Evolutionary conservation across 2,888 invertebrate genomes (phyloP), one percentile per base, ranked within the genome.

Genomic region (Trachelus troglodyta): DNA sequence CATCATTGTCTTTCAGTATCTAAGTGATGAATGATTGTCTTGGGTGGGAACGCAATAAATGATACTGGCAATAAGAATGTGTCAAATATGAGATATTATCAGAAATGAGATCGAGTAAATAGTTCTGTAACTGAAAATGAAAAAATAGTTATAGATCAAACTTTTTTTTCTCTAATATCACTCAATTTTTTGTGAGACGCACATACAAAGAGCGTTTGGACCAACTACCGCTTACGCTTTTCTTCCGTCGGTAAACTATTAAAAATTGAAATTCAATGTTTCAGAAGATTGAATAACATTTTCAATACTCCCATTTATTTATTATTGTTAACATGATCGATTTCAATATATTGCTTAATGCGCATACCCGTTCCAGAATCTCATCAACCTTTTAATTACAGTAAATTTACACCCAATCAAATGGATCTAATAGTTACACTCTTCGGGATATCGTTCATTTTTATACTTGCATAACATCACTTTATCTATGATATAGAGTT

Each of bases 361-460:
- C 56, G 2, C 23, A 56, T 23, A 56, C 23, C 56, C 23, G 23
- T 56, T 56, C 23, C 56, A 23, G 23, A 56, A 23, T 56, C 56
- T 56, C 56, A 56, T 56, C 23, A 56, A 56, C 2, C 56, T 56
- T 56, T 56, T 56, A 56, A 56, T 56, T 56, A 9, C 56, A 9
- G 56, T 23, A 56, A 23, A 56, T 56, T 56, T 56, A 23, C 23
- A 56, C 23, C 56, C 23, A 23, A 56, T 56, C 23, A 56, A 73
- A 34, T 23, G 23, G 31, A 76, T 75, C 56, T 56, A 23, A 23
- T 34, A 56, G 56, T 76, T 77, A 75, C 78, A 73, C 75, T 79
- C 78, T 79, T 78, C 79, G 31, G 77, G 37, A 12, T 56, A 73
- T 34, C 35, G 12, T 77, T 69, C 30, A 74, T 31, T 75, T 73